phyloP scores from a whole-genome alignment of 53 echinoderm and acorn worm species.

The Zoroaster sp. region DNA sequence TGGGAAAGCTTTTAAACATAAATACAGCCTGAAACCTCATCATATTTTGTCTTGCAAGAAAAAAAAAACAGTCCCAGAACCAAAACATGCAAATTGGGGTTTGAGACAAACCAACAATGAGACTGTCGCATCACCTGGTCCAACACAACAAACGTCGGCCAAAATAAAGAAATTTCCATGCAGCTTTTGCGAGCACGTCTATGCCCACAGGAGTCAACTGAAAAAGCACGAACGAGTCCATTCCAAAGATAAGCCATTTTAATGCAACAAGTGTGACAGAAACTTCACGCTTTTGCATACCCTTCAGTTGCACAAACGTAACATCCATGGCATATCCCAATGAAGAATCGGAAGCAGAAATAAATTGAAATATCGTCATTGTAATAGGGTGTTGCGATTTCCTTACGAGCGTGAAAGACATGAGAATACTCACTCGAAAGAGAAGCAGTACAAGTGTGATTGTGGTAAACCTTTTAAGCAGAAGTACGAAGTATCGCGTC shows the following conservation, averaged over 20 bases:
- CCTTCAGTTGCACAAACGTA: background rate
- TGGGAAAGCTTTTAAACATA: background rate
- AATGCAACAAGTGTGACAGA: conserved; percentile 10
- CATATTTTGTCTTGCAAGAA: background rate
- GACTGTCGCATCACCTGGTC: background rate
- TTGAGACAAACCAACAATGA: background rate
- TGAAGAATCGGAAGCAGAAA: background rate
- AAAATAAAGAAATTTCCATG: background rate
- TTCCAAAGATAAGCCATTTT: background rate
- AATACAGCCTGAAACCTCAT: background rate
- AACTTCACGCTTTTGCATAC: background rate
- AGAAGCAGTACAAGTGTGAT: conserved; percentile 3
- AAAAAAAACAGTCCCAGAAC: background rate
- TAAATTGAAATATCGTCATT: background rate
- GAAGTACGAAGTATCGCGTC: background rate
- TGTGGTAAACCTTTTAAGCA: background rate
- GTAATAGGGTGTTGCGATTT: background rate
- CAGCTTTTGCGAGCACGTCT: conserved; percentile 3
- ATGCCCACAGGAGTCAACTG: background rate
- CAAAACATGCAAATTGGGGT: background rate
- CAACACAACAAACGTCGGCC: background rate
- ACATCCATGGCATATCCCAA: background rate
- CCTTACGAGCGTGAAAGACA: background rate
- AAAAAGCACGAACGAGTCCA: conserved; percentile 22
- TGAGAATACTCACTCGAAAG: background rate